Conservation (phyloP, 2,797 vertebrate genomes). For the Chaunax sp. region DNA sequence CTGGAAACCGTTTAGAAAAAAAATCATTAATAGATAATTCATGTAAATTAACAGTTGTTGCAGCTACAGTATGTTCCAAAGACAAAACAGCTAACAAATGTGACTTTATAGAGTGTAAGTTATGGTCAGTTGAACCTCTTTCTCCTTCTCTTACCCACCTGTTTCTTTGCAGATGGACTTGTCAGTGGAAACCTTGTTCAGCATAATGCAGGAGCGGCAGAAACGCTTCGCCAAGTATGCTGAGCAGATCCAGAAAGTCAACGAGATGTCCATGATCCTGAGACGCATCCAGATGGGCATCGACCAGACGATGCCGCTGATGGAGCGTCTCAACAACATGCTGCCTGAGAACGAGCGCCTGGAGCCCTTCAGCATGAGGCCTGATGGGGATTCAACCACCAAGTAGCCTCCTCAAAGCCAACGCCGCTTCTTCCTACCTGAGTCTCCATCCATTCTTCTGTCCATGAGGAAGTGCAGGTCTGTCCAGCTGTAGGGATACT, state of each 20-base stretch:
- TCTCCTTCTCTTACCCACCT: background rate
- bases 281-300: conserved; percentile 99
- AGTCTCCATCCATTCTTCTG: conserved; percentile 4
- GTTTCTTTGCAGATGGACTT: conserved; percentile 90
- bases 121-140: too few species aligned
- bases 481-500: conserved; percentile 31
- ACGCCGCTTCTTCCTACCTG: conserved; percentile 6
- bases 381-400: conserved; percentile 81
- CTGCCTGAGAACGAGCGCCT: conserved; percentile 93
- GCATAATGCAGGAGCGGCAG: conserved; percentile 98
- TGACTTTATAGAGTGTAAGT: too few species aligned
- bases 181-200: conserved; percentile 94
- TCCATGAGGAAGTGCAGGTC: conserved; percentile 16
- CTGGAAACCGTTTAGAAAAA: too few species aligned
- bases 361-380: conserved; percentile 95
- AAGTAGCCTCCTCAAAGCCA: conserved; percentile 53
- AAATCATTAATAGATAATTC: too few species aligned
- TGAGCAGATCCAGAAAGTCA: conserved; percentile 99
- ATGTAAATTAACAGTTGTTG: too few species aligned
- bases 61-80: too few species aligned
- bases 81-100: too few species aligned
- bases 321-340: conserved; percentile 96
- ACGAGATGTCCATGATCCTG: conserved; percentile 98
- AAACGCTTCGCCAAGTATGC: conserved; percentile 98
- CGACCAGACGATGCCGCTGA: conserved; percentile 95